Conservation (phyloP, 1,140 invertebrate species). For the Zelostemma sp. region DNA sequence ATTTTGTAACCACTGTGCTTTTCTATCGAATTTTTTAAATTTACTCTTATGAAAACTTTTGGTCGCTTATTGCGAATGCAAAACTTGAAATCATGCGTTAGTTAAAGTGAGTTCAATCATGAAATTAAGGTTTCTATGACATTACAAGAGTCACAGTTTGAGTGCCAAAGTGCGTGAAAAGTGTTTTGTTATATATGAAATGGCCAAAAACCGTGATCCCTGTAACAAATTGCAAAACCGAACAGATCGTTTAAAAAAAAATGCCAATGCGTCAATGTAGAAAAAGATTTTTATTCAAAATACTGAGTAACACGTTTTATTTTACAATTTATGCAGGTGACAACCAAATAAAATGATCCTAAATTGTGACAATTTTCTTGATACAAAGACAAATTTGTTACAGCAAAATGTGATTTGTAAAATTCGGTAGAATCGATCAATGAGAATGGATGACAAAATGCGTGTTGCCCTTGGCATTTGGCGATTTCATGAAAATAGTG, state of each 20-base stretch:
- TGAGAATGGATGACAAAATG: conserved; percentile 1
- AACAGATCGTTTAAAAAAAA: conserved; percentile 41
- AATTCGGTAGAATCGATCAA: conserved; percentile 2
- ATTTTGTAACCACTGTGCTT: background rate
- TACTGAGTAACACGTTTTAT: conserved; percentile 15
- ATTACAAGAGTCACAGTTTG: conserved; percentile 3
- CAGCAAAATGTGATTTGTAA: too few relatives aligned
- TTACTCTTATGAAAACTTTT: too few relatives aligned
- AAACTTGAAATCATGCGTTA: conserved; percentile 5
- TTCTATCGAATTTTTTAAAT: conserved; percentile 20
- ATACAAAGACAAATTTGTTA: too few relatives aligned
- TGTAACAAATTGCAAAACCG: conserved; percentile 2
- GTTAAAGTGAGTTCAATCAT: background rate
- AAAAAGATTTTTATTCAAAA: conserved; percentile 47
- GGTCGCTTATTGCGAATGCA: background rate
- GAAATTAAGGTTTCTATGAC: background rate
- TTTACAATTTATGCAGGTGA: conserved; percentile 24
- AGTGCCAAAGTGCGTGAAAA: background rate
- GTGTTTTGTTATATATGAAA: background rate
- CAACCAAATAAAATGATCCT: background rate
- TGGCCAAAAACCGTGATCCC: background rate
- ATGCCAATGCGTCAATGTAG: conserved; percentile 57
- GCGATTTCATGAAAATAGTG: conserved; percentile 8
- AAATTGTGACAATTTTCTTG: too few relatives aligned
- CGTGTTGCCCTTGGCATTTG: conserved; percentile 11